These are phyloP conservation scores for Drosophila tani DNA, from an alignment of 1,140 invertebrate genomes.

Conservation along the genomic window DNA sequence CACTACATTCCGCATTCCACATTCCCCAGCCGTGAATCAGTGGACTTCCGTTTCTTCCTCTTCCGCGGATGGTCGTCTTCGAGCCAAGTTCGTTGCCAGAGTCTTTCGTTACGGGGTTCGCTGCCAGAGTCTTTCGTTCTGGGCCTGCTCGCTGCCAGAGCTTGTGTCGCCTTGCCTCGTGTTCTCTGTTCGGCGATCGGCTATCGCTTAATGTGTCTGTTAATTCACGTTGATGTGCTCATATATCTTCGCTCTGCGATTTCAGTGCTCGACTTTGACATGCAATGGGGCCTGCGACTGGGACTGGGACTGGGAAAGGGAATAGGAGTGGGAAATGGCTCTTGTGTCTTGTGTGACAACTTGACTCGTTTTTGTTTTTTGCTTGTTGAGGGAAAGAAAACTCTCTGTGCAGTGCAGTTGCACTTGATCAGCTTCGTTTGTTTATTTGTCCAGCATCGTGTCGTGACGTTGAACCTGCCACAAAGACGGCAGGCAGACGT, in stretches of 20 bases:
- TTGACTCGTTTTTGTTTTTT: not conserved
- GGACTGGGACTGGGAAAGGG: not conserved
- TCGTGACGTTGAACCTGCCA: constrained; percentile 70
- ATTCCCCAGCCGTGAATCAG: constrained; percentile 60
- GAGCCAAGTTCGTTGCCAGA: constrained; percentile 38
- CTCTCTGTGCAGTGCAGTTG: constrained; percentile 22
- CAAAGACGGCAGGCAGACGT: constrained; percentile 28
- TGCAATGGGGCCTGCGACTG: constrained; percentile 28
- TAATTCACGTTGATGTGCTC: constrained; percentile 80
- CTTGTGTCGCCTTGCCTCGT: constrained; percentile 41
- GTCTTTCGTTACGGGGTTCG: constrained; percentile 65
- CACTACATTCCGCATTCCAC: constrained; percentile 34
- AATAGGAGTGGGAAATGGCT: constrained; percentile 12
- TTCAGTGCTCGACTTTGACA: constrained; percentile 67
- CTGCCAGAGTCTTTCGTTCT: constrained; percentile 73
- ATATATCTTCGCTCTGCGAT: constrained; percentile 76
- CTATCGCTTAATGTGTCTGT: constrained; percentile 79
- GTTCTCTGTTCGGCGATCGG: constrained; percentile 71
- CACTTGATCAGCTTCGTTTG: constrained; percentile 56
- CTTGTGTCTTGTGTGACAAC: constrained; percentile 32
- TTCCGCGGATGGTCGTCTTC: constrained; percentile 4
- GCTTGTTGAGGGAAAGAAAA: not conserved
- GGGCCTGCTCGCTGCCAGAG: constrained; percentile 51
- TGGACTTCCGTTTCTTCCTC: constrained; percentile 50
- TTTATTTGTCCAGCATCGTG: constrained; percentile 45